These are phyloP conservation scores for Drosophila nigrodunni DNA, from an alignment of 1,140 invertebrate genomes.

Conservation along the genomic window DNA sequence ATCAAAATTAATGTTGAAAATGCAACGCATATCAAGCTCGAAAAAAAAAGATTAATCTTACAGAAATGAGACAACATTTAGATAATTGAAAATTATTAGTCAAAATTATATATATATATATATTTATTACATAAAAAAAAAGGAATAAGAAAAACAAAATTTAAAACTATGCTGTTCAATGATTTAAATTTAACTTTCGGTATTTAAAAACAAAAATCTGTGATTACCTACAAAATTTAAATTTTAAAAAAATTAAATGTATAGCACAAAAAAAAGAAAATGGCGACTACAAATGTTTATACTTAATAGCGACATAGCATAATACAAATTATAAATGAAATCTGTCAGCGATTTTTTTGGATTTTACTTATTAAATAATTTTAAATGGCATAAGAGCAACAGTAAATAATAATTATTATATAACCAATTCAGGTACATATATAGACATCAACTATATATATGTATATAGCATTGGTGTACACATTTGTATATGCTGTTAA, in stretches of 20 bases:
- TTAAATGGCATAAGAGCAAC: conserved; percentile 26
- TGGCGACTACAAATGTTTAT: conserved; percentile 55
- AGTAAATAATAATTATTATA: conserved; percentile 28
- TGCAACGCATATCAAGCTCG: conserved; percentile 79
- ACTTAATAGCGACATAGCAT: conserved; percentile 38
- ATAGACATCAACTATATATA: conserved; percentile 1
- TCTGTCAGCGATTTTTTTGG: conserved; percentile 41
- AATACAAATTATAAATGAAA: conserved; percentile 48
- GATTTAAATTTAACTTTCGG: conserved; percentile 75
- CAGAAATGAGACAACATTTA: conserved; percentile 64
- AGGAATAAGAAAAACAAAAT: conserved; percentile 38
- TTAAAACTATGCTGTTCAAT: conserved; percentile 78
- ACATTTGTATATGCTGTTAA: conserved; percentile 42
- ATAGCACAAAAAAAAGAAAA: conserved; percentile 55
- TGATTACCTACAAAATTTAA: conserved; percentile 84
- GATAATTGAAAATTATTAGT: conserved; percentile 84
- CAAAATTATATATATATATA: conserved; percentile 73
- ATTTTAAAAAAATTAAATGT: conserved; percentile 75
- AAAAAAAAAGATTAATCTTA: conserved; percentile 44
- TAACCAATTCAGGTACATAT: conserved; percentile 2
- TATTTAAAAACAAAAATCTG: conserved; percentile 84
- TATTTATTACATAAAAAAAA: conserved; percentile 43
- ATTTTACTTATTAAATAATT: conserved; percentile 31
- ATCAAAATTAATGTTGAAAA: conserved; percentile 55
- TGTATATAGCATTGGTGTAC: conserved; percentile 11